Percentiles rank a stretch among this genome's conserved stretches.
Evolutionary conservation across 2,113 vertebrate species (phyloP).

Genomic region (Cryptomyrus ogoouensis): DNA sequence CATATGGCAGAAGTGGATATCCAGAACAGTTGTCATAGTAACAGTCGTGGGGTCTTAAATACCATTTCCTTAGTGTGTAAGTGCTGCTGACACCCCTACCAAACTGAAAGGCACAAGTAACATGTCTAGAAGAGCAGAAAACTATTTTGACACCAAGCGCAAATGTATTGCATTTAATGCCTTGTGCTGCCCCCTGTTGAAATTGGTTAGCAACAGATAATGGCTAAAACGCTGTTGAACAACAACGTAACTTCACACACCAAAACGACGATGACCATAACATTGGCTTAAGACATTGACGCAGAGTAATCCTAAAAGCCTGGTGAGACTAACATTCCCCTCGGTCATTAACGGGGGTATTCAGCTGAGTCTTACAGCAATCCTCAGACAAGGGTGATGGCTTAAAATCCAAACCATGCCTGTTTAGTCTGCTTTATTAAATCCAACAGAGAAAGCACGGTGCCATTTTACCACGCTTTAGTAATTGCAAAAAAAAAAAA

Average conservation of each 20-base stretch:
- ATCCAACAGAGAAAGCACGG: background rate
- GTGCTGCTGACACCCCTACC: background rate
- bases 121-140: background rate
- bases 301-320: background rate
- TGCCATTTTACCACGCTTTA: background rate
- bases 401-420: background rate
- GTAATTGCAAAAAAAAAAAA: background rate
- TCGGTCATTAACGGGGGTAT: background rate
- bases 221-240: background rate
- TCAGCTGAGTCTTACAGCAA: background rate
- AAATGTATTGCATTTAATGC: background rate
- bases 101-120: background rate
- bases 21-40: background rate
- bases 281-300: background rate
- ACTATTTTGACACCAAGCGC: background rate
- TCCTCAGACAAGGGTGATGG: background rate
- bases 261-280: background rate
- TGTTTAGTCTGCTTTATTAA: background rate
- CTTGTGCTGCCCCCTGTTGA: conserved; percentile 10
- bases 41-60: background rate
- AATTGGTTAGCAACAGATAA: background rate
- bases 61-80: background rate
- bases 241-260: background rate
- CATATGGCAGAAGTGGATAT: background rate
- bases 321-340: background rate